Evolutionary conservation across 2,888 invertebrate species (phyloP).

Genomic region (Candidula unifasciata): DNA sequence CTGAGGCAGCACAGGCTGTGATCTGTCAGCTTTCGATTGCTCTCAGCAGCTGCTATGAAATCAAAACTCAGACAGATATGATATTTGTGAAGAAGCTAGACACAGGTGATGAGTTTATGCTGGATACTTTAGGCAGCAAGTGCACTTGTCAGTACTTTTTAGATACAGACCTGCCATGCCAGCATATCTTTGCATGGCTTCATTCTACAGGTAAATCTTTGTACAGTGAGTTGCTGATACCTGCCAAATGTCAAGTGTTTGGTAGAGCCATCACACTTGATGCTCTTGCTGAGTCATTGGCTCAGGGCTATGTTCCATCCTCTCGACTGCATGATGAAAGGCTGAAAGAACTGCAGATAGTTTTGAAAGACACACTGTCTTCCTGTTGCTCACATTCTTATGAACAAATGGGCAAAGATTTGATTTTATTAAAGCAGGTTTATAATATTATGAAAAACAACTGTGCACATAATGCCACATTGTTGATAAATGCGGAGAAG

Average conservation of each 20-base stretch:
- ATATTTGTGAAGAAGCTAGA: conserved; percentile 46
- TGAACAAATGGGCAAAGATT: conserved; percentile 45
- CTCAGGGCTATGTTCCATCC: conserved; percentile 42
- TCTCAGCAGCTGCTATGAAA: conserved; percentile 29
- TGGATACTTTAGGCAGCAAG: conserved; percentile 36
- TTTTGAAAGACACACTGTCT: conserved; percentile 37
- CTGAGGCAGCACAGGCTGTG: conserved; percentile 31
- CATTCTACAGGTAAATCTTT: conserved; percentile 6
- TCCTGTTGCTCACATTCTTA: conserved; percentile 41
- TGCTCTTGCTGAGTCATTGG: conserved; percentile 43
- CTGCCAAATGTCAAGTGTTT: conserved; percentile 42
- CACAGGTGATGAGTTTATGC: conserved; percentile 37
- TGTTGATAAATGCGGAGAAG: conserved; percentile 13
- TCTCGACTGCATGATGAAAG: conserved; percentile 43
- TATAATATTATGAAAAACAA: conserved; percentile 36
- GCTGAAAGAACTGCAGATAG: conserved; percentile 36
- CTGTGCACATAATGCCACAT: conserved; percentile 4
- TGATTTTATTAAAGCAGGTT: conserved; percentile 38
- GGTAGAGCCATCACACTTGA: conserved; percentile 44
- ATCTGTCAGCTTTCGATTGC: conserved; percentile 43
- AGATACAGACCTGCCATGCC: conserved; percentile 42
- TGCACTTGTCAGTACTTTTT: conserved; percentile 43
- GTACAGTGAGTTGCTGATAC: conserved; percentile 43
- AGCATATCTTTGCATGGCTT: conserved; percentile 50
- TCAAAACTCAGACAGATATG: conserved; percentile 39